Evolutionary conservation across 1,140 invertebrate species (phyloP).

Genomic region (Stegodyphus dumicola): DNA sequence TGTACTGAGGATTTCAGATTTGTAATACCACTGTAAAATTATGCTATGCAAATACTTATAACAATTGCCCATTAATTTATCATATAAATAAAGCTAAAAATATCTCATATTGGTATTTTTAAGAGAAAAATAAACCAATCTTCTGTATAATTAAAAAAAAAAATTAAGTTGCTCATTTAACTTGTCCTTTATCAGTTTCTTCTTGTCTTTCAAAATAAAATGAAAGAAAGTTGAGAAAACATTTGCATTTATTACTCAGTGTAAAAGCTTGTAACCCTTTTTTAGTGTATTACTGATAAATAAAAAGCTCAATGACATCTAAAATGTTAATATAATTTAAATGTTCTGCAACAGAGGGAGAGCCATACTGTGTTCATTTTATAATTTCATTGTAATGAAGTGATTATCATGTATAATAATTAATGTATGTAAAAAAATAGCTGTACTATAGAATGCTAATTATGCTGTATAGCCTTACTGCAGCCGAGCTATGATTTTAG

Average conservation of each 20-base stretch:
- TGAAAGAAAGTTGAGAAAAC: neutral
- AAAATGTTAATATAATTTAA: neutral
- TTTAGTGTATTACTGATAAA: neutral
- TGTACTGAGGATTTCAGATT: neutral
- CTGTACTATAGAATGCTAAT: neutral
- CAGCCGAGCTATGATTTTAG: neutral
- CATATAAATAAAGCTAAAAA: too few relatives aligned
- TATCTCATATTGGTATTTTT: too few relatives aligned
- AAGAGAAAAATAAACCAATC: too few relatives aligned
- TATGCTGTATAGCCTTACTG: neutral
- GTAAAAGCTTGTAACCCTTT: neutral
- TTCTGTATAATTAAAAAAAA: neutral
- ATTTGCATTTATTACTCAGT: neutral
- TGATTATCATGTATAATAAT: constrained; percentile 22
- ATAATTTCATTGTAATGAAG: constrained; percentile 26
- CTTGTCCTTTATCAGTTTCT: neutral
- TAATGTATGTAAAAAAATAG: constrained; percentile 2
- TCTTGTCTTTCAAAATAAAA: neutral
- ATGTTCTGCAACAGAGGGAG: neutral
- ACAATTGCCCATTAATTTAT: too few relatives aligned
- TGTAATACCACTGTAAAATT: neutral
- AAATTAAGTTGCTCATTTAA: neutral
- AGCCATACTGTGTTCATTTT: constrained; percentile 55
- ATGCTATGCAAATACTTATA: too few relatives aligned
- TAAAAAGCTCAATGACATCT: neutral